These are phyloP conservation scores for Megaceryle maxima DNA, from an alignment of 2,113 vertebrate genomes.

Conservation along the genomic window DNA sequence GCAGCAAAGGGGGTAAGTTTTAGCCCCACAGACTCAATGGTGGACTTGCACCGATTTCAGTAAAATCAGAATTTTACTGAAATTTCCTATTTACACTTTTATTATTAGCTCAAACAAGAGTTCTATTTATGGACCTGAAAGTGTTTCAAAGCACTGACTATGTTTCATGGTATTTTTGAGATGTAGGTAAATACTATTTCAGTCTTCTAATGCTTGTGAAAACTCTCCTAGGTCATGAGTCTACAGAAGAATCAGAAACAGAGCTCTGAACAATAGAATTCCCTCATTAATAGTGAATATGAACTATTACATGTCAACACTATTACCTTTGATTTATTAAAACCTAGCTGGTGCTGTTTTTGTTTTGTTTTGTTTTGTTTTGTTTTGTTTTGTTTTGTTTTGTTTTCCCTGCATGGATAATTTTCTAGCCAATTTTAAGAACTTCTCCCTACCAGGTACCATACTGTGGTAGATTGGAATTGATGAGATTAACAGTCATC, in stretches of 20 bases:
- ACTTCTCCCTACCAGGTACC: not conserved
- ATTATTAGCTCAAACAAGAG: not conserved
- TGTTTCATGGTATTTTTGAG: not conserved
- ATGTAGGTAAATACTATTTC: not conserved
- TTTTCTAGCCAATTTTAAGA: not conserved
- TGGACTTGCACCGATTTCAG: not conserved
- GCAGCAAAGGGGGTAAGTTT: not conserved
- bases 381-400: no score
- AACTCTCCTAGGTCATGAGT: not conserved
- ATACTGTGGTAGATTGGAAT: not conserved
- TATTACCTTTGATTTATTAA: conserved; percentile 4
- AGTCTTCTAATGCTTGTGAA: not conserved
- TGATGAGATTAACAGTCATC: not conserved
- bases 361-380: no score
- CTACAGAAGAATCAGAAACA: not conserved
- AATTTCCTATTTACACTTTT: not conserved
- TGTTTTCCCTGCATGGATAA: not conserved
- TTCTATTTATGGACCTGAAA: not conserved
- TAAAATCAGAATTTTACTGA: not conserved
- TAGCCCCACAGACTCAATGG: not conserved
- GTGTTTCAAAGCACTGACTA: not conserved
- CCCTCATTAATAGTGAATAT: not conserved
- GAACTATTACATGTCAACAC: not conserved
- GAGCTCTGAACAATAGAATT: not conserved
- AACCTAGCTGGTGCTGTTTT: not conserved